These are phyloP conservation scores for Drosophila bifasciata DNA, from an alignment of 1,140 invertebrate species.

Conservation along the genomic window DNA sequence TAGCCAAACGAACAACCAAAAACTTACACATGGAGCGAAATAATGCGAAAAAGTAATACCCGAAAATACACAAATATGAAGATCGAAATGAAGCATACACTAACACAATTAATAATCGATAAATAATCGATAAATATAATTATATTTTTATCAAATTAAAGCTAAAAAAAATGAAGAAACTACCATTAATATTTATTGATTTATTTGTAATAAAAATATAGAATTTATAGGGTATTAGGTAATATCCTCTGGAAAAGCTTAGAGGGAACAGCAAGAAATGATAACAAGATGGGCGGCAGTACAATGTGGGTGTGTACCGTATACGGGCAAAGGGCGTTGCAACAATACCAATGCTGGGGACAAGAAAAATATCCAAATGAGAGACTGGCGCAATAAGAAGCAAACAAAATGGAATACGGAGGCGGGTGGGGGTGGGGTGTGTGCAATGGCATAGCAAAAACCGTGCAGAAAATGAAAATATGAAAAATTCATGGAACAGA, in stretches of 20 bases:
- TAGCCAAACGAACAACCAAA: constrained; percentile 23
- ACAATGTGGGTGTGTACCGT: constrained; percentile 10
- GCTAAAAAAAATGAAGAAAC: neutral
- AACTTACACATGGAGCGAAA: constrained; percentile 24
- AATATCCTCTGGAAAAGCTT: too few relatives aligned
- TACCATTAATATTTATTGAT: too few relatives aligned
- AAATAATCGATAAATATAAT: too few relatives aligned
- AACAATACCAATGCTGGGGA: constrained; percentile 1
- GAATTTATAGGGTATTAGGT: too few relatives aligned
- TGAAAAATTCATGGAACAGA: constrained; percentile 25
- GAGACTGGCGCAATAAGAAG: neutral
- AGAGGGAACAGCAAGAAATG: constrained; percentile 13
- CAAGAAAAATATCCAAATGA: constrained; percentile 24
- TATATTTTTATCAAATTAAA: neutral
- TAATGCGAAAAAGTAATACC: neutral
- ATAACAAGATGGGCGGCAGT: constrained; percentile 34
- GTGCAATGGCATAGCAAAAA: neutral
- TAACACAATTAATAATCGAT: too few relatives aligned
- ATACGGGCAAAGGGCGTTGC: too few relatives aligned
- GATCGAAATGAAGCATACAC: too few relatives aligned
- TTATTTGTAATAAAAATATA: too few relatives aligned
- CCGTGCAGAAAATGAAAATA: constrained; percentile 34
- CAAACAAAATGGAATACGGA: too few relatives aligned
- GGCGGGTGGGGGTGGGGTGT: too few relatives aligned
- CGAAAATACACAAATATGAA: neutral